Base-by-base conservation (phyloP, 1,140 invertebrate species). In the Bathynomus jamesi region DNA sequence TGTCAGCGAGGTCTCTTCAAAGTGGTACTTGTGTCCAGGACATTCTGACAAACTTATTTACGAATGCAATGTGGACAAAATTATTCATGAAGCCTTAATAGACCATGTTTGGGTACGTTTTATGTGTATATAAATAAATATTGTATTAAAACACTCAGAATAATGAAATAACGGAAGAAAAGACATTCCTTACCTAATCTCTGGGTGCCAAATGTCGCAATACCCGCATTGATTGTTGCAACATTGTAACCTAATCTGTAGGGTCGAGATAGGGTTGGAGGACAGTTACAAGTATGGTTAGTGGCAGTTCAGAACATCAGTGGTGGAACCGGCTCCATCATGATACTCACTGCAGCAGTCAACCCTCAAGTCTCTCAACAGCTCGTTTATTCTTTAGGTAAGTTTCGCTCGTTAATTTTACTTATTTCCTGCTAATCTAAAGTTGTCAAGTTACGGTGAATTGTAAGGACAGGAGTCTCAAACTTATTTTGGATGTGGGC, bases 291-390 rank as follows among this genome's bases (percentile, higher is more conserved):
- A 30, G 84, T 85, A 10, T 87, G 87, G 85, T 81, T 90, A 7
- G 82, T 93, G n/a, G 91, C 93, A 81, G 88, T 92, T 80, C 89
- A 91, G 79, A 80, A 87, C 1, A 85, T 82, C 70, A 86, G 87
- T 27, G 86, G 87, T 27, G 86, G 87, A 32, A 87, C 87, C 13
- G 46, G 61, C 11, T 29, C 65, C 8, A 83, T 93, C 28, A 85
- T 92, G 66, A 79, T 95, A 65, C 83, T 95, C 11, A 86, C 88
- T 61, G 90, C 90, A 21, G 89, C 88, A 27, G 84, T 89, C 17
- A 89, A 89, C 80, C 81, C 80, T 2, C 85, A 87, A 11, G 81
- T 87, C 60, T 86, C 87, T 17, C 84, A 86, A 2, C 86, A 88
- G 76, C 84, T 91, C 67, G 84, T 88, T 78, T 90, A 90, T 82